These are phyloP conservation scores for Syritta pipiens DNA, from an alignment of 2,888 invertebrate genomes.

Conservation along the genomic window DNA sequence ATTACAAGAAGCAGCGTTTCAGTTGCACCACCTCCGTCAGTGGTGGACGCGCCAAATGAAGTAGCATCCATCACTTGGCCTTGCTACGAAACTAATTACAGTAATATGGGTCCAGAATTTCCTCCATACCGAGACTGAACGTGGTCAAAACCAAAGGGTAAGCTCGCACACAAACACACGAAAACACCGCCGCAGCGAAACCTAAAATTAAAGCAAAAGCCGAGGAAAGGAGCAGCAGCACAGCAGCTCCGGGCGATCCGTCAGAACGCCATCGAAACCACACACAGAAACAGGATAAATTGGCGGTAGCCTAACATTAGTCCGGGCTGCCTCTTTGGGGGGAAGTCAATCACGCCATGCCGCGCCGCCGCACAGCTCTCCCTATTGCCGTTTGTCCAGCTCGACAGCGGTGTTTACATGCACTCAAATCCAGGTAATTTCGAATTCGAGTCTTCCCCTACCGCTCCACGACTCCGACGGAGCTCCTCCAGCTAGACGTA, in stretches of 20 bases:
- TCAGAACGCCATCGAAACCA: slow-evolving; percentile 39
- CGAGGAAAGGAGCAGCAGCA: slow-evolving; percentile 21
- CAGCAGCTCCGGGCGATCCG: slow-evolving; percentile 39
- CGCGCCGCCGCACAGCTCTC: not conserved
- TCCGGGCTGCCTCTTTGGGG: slow-evolving; percentile 37
- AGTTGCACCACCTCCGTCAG: not conserved
- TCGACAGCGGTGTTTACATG: slow-evolving; percentile 54
- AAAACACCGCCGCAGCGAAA: not conserved
- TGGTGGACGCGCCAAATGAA: slow-evolving; percentile 30
- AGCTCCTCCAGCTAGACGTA: not conserved
- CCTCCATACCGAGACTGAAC: slow-evolving; percentile 36
- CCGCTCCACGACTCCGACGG: too few species aligned
- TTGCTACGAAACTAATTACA: slow-evolving; percentile 57
- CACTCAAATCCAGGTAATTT: slow-evolving; percentile 56
- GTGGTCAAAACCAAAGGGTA: slow-evolving; percentile 54
- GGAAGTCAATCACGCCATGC: slow-evolving; percentile 52
- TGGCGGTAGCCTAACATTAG: slow-evolving; percentile 64
- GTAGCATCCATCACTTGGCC: slow-evolving; percentile 57
- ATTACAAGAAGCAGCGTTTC: slow-evolving; percentile 46
- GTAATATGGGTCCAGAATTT: slow-evolving; percentile 51
- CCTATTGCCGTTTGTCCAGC: slow-evolving; percentile 13
- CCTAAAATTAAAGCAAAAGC: slow-evolving; percentile 47
- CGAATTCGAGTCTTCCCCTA: slow-evolving; percentile 41
- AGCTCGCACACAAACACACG: slow-evolving; percentile 17
- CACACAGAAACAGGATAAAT: slow-evolving; percentile 60